A percentile compares a stretch with the other conserved stretches of the same genome.
phyloP scores from a whole-genome alignment of 2,888 invertebrate genomes.

The Cotesia congregata region DNA sequence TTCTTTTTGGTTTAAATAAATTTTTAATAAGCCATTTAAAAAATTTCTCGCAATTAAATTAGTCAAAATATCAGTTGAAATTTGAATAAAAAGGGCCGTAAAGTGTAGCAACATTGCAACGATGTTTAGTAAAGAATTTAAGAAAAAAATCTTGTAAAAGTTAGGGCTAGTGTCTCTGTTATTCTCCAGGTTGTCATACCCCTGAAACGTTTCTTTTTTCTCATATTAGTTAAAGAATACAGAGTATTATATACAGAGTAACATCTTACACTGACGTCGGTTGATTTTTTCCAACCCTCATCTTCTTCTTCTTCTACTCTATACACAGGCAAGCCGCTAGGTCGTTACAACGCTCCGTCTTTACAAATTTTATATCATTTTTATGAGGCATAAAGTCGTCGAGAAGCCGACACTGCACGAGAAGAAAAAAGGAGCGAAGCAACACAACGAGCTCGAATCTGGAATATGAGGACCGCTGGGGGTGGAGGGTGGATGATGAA shows the following conservation, averaged over 20 bases:
- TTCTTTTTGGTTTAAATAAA: too few species aligned
- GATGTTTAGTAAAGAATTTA: too few species aligned
- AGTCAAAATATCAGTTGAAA: too few species aligned
- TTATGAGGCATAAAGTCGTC: slow-evolving; percentile 70
- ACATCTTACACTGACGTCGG: slow-evolving; percentile 11
- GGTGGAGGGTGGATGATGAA: slow-evolving; percentile 17
- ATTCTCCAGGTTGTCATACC: background rate
- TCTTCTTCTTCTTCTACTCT: slow-evolving; percentile 54
- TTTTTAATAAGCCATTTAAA: too few species aligned
- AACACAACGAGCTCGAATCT: slow-evolving; percentile 35
- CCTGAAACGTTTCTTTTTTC: slow-evolving; percentile 39
- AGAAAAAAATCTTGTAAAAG: background rate
- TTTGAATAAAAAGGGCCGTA: too few species aligned
- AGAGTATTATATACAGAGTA: background rate
- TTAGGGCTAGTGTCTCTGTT: background rate
- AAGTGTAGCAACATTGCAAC: too few species aligned
- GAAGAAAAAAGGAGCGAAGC: background rate
- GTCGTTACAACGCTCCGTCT: slow-evolving; percentile 66
- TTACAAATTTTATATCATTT: slow-evolving; percentile 71
- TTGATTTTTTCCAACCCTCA: slow-evolving; percentile 48
- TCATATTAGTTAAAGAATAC: background rate
- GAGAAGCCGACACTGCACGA: slow-evolving; percentile 59
- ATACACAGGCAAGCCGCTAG: slow-evolving; percentile 61
- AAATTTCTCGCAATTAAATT: too few species aligned
- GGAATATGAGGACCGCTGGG: slow-evolving; percentile 4